Evolutionary conservation across 2,888 invertebrate species (phyloP).

Genomic region (Apotomis turbidana): DNA sequence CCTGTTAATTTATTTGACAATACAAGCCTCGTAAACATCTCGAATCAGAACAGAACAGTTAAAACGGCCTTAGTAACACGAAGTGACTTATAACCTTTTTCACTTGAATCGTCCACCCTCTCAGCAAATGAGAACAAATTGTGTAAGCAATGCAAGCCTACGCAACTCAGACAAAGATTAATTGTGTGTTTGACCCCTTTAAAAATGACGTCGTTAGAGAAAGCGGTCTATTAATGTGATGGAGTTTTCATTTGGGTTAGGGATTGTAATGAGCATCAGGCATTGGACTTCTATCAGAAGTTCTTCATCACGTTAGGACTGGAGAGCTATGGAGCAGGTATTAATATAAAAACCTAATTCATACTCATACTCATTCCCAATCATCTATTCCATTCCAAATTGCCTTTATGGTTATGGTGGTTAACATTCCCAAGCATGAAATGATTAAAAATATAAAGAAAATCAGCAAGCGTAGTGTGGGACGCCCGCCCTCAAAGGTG

Average conservation of each 20-base stretch:
- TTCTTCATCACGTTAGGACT: no score
- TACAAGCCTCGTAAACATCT: neutral
- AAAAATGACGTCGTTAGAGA: slow-evolving; percentile 21
- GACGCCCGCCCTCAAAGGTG: no score
- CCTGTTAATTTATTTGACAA: no score
- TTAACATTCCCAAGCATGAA: no score
- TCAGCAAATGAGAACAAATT: slow-evolving; percentile 14
- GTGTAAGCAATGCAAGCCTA: slow-evolving; percentile 5
- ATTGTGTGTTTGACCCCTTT: slow-evolving; percentile 28
- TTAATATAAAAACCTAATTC: no score
- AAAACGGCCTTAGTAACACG: neutral
- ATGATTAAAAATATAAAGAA: no score
- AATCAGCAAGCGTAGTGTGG: no score
- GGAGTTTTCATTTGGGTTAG: slow-evolving; percentile 18
- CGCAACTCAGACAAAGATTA: slow-evolving; percentile 15
- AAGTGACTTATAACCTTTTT: neutral
- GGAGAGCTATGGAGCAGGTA: no score
- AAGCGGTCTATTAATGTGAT: slow-evolving; percentile 13
- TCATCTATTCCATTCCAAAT: no score
- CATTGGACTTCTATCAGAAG: neutral
- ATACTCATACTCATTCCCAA: no score
- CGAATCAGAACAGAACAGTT: neutral
- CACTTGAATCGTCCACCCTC: neutral
- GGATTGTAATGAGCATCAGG: neutral
- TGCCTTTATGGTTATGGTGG: no score